phyloP scores from a whole-genome alignment of 2,888 invertebrate genomes.

The Ditula angustiorana region DNA sequence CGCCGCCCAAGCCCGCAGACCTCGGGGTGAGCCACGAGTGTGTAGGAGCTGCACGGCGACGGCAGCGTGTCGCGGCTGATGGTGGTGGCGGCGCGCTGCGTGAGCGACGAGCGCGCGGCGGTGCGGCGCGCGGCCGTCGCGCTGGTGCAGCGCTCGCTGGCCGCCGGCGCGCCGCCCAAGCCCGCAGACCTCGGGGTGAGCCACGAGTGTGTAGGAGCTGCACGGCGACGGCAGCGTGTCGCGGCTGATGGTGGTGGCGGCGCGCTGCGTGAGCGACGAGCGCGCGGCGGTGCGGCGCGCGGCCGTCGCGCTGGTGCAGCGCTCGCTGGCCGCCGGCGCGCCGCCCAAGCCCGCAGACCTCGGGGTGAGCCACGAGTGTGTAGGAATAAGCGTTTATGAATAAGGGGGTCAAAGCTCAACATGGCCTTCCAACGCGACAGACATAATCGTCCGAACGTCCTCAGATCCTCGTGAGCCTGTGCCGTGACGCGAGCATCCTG shows the following conservation, averaged over 20 bases:
- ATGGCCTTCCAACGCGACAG: too few relatives aligned
- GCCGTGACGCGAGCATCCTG: slow-evolving; percentile 75
- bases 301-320: too few relatives aligned
- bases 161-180: slow-evolving; percentile 42
- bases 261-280: too few relatives aligned
- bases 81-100: slow-evolving; percentile 65
- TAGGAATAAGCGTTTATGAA: too few relatives aligned
- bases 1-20: slow-evolving; percentile 46
- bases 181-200: slow-evolving; percentile 55
- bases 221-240: too few relatives aligned
- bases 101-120: slow-evolving; percentile 74
- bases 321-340: too few relatives aligned
- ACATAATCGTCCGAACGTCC: background rate
- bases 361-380: too few relatives aligned
- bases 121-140: slow-evolving; percentile 71
- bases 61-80: slow-evolving; percentile 55
- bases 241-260: too few relatives aligned
- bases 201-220: background rate
- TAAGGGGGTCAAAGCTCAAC: too few relatives aligned
- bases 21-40: slow-evolving; percentile 50
- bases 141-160: slow-evolving; percentile 63
- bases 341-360: too few relatives aligned
- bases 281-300: too few relatives aligned
- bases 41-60: slow-evolving; percentile 46
- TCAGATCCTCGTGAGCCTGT: slow-evolving; percentile 72